phyloP scores from a whole-genome alignment of 2,888 invertebrate genomes.

The Torymus aiolomorphi region DNA sequence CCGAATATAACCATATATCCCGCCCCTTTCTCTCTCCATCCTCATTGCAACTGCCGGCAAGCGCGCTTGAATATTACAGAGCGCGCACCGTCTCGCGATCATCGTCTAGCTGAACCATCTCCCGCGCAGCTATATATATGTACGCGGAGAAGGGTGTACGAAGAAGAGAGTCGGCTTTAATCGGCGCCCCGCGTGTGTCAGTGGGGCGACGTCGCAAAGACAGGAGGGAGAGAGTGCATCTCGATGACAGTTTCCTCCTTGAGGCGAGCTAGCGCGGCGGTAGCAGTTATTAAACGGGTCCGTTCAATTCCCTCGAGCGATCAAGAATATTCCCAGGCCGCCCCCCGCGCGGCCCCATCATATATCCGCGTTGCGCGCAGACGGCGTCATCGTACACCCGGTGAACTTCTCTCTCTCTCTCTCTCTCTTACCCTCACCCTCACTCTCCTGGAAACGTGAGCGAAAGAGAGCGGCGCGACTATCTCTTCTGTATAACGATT shows the following conservation, averaged over 20 bases:
- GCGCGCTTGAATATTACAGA: no score
- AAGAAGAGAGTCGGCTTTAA: no score
- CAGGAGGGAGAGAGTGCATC: background rate
- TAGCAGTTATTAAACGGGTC: conserved; percentile 69
- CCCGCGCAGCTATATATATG: no score
- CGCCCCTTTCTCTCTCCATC: background rate
- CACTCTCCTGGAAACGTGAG: background rate
- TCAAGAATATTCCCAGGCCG: conserved; percentile 57
- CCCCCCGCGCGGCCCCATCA: background rate
- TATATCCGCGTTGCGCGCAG: background rate
- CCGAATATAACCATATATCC: background rate
- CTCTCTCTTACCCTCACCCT: no score
- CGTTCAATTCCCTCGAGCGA: conserved; percentile 69
- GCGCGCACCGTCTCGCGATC: no score
- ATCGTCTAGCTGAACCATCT: no score
- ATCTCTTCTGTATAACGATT: no score
- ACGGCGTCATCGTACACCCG: background rate
- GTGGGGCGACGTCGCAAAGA: background rate
- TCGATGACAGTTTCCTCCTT: conserved; percentile 25
- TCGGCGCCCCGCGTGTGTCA: no score
- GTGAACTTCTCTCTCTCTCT: background rate
- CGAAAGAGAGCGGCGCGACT: no score
- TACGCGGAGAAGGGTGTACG: no score
- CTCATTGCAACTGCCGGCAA: background rate
- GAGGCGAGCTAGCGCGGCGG: conserved; percentile 34